Base-by-base conservation (phyloP, 2,113 vertebrate genomes). In the Nanorana parkeri region DNA sequence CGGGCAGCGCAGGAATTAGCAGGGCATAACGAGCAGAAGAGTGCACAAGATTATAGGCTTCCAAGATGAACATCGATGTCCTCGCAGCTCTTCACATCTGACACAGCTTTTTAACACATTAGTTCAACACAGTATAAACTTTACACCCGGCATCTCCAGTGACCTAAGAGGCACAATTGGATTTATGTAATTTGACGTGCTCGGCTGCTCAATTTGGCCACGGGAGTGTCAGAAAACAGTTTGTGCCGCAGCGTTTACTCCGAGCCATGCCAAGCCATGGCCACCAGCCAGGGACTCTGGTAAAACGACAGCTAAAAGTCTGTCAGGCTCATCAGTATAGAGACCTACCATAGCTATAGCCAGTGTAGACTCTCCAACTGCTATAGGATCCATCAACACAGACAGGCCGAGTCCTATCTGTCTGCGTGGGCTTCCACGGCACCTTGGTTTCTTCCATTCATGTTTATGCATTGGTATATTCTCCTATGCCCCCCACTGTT, bases 41-140 rank as follows among this genome's bases (percentile, higher is more conserved):
- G 20, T 29, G 16, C 71, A 60, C 47, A 72, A 55, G 56, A 74
- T 56, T 17, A 73, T 56, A 74, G 36, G 26, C 58, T 74, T 74
- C 24, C 55, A 15, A 5, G 10, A 54, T 32, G 71, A 60, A 74
- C 8, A 36, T 28, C 2, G 28, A 74, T 20, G 26, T 55, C 54
- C 71, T 29, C 71, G 19, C 6, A 60, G 71, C 28, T 74, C 58
- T 55, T 32, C 71, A 74, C 71, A 32, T 74, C 54, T 58, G 71
- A 74, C 71, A 74, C 54, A 74, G 71, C 71, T 74, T 74, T 74
- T 58, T 74, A 74, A 74, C 71, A 74, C 71, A 74, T 74, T 74
- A 74, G 54, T 36, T 20, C 71, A 74, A 74, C 54, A 60, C 71
- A 58, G 54, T 20, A 60, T 54, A 58, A 60, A 74, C 20, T 21